phyloP scores from a whole-genome alignment of 2,888 invertebrate species.

The Zygogramma bicolorata region DNA sequence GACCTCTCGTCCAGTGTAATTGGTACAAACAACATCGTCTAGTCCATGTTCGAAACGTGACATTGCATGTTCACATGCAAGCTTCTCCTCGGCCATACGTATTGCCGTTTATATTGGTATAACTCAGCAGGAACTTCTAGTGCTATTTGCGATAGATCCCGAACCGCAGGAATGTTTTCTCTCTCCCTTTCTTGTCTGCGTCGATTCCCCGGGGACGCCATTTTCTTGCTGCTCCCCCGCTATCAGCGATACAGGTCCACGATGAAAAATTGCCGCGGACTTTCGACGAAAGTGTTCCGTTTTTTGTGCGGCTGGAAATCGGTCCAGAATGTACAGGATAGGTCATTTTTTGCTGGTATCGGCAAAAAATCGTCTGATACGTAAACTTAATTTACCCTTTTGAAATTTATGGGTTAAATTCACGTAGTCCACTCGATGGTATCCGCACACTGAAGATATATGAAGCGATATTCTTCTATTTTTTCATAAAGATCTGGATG shows the following conservation, averaged over 20 bases:
- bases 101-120: slow-evolving; percentile 12
- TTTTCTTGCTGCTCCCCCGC: slow-evolving; percentile 54
- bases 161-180: slow-evolving; percentile 59
- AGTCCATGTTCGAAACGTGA: slow-evolving; percentile 29
- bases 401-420: too few species aligned
- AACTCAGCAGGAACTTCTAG: slow-evolving; percentile 56
- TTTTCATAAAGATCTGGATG: too few species aligned
- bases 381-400: too few species aligned
- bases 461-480: too few species aligned
- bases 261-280: slow-evolving; percentile 62
- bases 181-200: slow-evolving; percentile 46
- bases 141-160: slow-evolving; percentile 57
- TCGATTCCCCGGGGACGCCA: slow-evolving; percentile 52
- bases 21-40: not conserved
- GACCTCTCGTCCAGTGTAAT: not conserved
- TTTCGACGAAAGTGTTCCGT: slow-evolving; percentile 46
- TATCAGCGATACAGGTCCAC: slow-evolving; percentile 62
- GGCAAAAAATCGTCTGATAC: too few species aligned
- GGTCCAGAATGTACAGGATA: not conserved
- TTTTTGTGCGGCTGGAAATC: slow-evolving; percentile 24
- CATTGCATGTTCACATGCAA: slow-evolving; percentile 56
- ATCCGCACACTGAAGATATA: too few species aligned
- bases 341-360: not conserved
- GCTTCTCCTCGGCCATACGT: not conserved
- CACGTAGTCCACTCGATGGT: too few species aligned